These are phyloP conservation scores for Cryptocephalus primarius DNA, from an alignment of 2,888 invertebrate genomes.

Conservation along the genomic window DNA sequence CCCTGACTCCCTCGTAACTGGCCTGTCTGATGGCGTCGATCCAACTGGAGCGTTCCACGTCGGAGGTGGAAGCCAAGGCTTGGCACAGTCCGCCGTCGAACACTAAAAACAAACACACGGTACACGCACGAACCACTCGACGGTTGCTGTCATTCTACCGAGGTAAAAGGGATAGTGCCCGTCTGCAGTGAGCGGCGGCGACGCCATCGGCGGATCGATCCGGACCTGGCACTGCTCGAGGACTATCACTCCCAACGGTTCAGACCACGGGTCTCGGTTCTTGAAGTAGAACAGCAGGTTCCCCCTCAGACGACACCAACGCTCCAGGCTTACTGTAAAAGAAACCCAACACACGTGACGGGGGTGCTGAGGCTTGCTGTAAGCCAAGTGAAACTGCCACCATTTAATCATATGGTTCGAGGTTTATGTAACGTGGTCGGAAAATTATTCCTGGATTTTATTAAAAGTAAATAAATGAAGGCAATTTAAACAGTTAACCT, in stretches of 20 bases:
- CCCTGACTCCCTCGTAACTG: slow-evolving; percentile 71
- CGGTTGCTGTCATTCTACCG: slow-evolving; percentile 40
- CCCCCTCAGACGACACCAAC: slow-evolving; percentile 86
- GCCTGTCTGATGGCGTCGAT: slow-evolving; percentile 72
- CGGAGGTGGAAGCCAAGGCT: slow-evolving; percentile 68
- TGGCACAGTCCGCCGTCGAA: slow-evolving; percentile 76
- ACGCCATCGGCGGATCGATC: slow-evolving; percentile 47
- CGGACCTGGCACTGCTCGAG: slow-evolving; percentile 78
- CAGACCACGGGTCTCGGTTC: slow-evolving; percentile 77
- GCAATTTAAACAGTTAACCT: too few species aligned
- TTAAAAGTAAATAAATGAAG: too few species aligned
- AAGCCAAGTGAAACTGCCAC: too few species aligned
- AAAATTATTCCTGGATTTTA: too few species aligned
- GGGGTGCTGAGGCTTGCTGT: too few species aligned
- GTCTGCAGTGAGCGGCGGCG: slow-evolving; percentile 50
- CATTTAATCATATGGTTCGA: too few species aligned
- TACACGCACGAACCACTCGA: not conserved
- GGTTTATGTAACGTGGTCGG: too few species aligned
- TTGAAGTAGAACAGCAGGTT: slow-evolving; percentile 91
- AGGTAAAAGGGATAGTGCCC: slow-evolving; percentile 73
- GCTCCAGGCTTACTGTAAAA: slow-evolving; percentile 61
- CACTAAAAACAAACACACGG: slow-evolving; percentile 39
- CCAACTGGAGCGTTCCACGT: slow-evolving; percentile 78
- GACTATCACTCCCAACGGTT: slow-evolving; percentile 79
- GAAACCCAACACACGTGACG: slow-evolving; percentile 2